Conservation (phyloP, 2,888 invertebrate genomes). For the Griposia aprilina region DNA sequence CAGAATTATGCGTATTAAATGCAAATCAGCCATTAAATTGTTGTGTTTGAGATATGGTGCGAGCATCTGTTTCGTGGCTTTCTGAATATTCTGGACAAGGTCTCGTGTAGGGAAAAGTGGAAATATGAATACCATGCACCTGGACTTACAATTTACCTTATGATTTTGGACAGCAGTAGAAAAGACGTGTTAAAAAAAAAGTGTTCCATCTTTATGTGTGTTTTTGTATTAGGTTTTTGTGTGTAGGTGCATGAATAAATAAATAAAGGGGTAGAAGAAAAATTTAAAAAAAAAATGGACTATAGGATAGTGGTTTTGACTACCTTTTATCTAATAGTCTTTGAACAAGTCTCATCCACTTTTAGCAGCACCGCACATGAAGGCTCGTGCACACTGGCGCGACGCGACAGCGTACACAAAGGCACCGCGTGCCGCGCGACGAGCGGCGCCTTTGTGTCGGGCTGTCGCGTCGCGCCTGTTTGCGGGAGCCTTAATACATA, state of each 20-base stretch:
- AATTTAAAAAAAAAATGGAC: too few species aligned
- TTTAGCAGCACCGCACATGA: background rate
- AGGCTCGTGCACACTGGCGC: too few species aligned
- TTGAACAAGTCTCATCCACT: background rate
- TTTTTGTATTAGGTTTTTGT: background rate
- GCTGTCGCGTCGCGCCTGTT: too few species aligned
- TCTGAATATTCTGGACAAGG: constrained; percentile 1
- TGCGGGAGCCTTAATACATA: too few species aligned
- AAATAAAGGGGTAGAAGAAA: too few species aligned
- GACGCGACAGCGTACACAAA: too few species aligned
- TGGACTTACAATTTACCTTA: background rate
- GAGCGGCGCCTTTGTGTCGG: too few species aligned
- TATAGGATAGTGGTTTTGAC: background rate
- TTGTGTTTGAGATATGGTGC: background rate
- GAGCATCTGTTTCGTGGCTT: constrained; percentile 24
- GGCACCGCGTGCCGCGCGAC: too few species aligned
- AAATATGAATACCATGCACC: background rate
- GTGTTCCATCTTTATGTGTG: background rate
- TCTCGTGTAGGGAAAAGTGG: background rate
- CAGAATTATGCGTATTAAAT: constrained; percentile 41
- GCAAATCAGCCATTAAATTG: constrained; percentile 27
- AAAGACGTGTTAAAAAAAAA: background rate
- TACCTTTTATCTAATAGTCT: background rate
- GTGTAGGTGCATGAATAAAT: background rate
- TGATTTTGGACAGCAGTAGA: background rate